Evolutionary conservation across 2,888 invertebrate genomes (phyloP), one percentile per base, ranked within the genome.

Genomic region (Hemaris fuciformis): DNA sequence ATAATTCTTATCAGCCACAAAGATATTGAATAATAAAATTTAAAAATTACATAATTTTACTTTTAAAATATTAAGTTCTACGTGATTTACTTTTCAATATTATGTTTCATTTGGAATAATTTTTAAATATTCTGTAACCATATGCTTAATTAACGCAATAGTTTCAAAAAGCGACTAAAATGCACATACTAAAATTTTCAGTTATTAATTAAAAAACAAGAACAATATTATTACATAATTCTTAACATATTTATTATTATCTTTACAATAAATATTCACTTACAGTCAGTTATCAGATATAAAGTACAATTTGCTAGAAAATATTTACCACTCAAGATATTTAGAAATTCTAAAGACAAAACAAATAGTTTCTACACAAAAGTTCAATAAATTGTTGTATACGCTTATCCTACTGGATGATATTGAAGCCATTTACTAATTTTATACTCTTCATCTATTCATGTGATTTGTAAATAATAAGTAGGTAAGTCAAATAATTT

Each of bases 401-500:
- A 18, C 10, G 18, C 18, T 53, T 53, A 20, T 53, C 10, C 6
- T 7, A 18, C 10, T 18, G 13, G 27, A 53, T 18, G 10, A 27
- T 31, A 18, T 18, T 18, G 8, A 31, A 31, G 27, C 27, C 31
- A 45, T 58, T 56, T 57, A 23, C 57, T 57, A 43, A 63, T 65
- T 53, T 31, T 48, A 18, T 27, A 42, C 46, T 46, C 22, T 8
- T 23, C 46, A 46, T 46, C 23, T 46, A 46, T 46, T 63, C 70
- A 78, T 71, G 77, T 78, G 76, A 79, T 79, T 78, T 79, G 80
- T 80, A 80, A 68, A 76, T 77, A 71, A 43, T 61, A 61, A 64
- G 66, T 61, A 61, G 64, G 66, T 66, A 57, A 60, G 63, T 65
- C 62, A 64, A 64, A 61, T 64, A 42, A 64, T 58, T 57, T 57